Conservation (phyloP, 2,888 invertebrate genomes). For the Cremastobaeus sp. region DNA sequence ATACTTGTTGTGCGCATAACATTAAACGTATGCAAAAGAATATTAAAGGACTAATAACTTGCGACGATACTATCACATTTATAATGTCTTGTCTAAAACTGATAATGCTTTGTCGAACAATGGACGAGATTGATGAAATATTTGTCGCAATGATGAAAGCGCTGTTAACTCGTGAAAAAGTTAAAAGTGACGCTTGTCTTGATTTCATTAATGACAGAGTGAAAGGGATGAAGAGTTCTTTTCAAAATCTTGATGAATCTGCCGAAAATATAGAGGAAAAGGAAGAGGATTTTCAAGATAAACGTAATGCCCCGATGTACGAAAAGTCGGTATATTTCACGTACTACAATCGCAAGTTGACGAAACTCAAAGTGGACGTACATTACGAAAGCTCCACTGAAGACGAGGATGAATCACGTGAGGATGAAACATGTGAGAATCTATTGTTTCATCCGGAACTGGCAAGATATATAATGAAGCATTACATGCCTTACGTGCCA, state of each 20-base stretch:
- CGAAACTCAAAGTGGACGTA: neutral
- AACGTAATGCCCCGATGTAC: too few relatives aligned
- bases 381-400: neutral
- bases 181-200: neutral
- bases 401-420: too few relatives aligned
- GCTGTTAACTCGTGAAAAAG: neutral
- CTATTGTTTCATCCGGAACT: neutral
- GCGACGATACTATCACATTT: neutral
- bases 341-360: too few relatives aligned
- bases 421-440: neutral
- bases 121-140: neutral
- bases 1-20: conserved; percentile 1
- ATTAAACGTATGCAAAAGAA: conserved; percentile 6
- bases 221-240: too few relatives aligned
- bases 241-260: too few relatives aligned
- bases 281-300: too few relatives aligned
- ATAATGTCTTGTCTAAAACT: conserved; percentile 6
- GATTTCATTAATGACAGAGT: too few relatives aligned
- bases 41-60: neutral
- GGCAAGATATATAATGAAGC: neutral
- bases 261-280: too few relatives aligned
- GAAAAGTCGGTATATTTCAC: too few relatives aligned
- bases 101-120: neutral
- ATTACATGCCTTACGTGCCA: neutral
- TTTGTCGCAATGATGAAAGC: neutral